Evolutionary conservation across 2,888 invertebrate species (phyloP), one percentile per base, ranked within the genome.

Genomic region (Drosophila infuscata): DNA sequence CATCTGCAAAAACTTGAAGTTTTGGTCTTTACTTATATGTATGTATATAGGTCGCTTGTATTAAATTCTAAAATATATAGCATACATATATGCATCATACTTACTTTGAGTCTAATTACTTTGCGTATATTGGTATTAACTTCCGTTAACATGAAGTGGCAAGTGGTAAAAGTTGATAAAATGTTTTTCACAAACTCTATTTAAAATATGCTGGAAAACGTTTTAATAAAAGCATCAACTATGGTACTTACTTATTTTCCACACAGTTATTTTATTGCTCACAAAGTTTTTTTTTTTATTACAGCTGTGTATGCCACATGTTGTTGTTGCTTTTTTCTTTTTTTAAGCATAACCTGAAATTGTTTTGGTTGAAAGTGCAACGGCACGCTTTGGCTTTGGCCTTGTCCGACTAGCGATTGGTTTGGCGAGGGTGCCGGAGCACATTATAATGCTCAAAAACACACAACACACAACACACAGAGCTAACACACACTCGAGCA

Each of bases 261-360:
- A 67, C 79, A 73, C 81, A 76, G 85, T 84, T 82, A 82, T 84
- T 85, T 85, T 85, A 87, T 85, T 79, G 84, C 81, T 84, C 76
- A 70, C 67, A 70, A 77, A 82, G 79, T 85, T 85, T 83, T 78
- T 33, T 33, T 25, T 76, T 82, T 73, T 66, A 87, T 82, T 71
- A 53, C 76, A 79, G 73, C 68, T 69, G 54, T 59, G 51, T 49
- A 30, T 51, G 20, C 68, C 62, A 38, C 43, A 12, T 51, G 32
- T 56, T 30, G 32, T 56, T 30, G 52, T 20, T 51, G 53, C 15
- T 33, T 46, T 59, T 7, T 30, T 51, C 51, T 36, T 58, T 5
- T 64, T 60, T 49, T 66, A 82, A 78, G 86, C 75, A 83, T 85
- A 76, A 83, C 80, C 83, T 85, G 72, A 88, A 86, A 85, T 88